These are phyloP conservation scores for Gymnorhina tibicen DNA, from an alignment of 2,113 vertebrate species.

Conservation along the genomic window DNA sequence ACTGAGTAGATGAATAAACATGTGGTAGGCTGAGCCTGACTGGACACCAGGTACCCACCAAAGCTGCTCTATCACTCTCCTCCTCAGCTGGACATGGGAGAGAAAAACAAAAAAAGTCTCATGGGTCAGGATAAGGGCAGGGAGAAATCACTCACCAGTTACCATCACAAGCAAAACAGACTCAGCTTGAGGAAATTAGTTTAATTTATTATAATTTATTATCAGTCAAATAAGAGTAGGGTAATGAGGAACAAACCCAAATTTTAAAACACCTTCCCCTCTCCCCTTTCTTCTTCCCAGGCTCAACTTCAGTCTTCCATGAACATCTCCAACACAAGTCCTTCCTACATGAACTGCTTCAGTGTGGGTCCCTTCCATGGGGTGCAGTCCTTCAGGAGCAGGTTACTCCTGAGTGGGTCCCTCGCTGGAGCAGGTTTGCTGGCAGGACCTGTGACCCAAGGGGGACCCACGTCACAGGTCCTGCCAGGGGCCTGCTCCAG, in stretches of 20 bases:
- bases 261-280: neutral
- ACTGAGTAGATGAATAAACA: neutral
- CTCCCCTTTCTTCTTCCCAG: neutral
- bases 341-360: neutral
- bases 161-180: neutral
- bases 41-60: neutral
- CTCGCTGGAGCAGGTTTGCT: neutral
- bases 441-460: neutral
- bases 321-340: neutral
- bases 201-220: neutral
- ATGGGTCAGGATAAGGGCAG: neutral
- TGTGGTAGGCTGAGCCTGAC: neutral
- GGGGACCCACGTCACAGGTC: neutral
- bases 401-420: neutral
- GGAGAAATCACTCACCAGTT: neutral
- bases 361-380: neutral
- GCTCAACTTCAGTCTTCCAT: neutral
- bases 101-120: neutral
- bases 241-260: neutral
- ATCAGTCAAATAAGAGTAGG: neutral
- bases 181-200: neutral
- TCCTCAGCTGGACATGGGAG: fast-evolving
- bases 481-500: neutral
- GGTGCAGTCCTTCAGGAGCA: neutral
- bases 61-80: neutral